phyloP scores from a whole-genome alignment of 2,113 vertebrate species.

The Mastomys natalensis region DNA sequence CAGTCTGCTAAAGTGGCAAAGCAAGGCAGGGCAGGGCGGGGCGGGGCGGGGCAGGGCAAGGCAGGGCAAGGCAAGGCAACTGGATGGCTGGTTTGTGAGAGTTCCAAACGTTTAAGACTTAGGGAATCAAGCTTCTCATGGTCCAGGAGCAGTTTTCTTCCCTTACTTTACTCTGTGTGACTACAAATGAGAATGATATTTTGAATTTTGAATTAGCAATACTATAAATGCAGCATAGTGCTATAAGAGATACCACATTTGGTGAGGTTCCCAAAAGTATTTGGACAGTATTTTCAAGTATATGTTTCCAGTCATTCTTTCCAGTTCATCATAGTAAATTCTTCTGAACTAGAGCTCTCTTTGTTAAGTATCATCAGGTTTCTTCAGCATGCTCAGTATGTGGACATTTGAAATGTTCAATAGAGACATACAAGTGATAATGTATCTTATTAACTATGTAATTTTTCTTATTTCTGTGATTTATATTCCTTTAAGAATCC shows the following conservation, averaged over 20 bases:
- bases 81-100: neutral
- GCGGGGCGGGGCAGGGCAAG: no score
- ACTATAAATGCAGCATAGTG: neutral
- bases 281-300: neutral
- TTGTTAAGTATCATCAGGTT: neutral
- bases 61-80: neutral
- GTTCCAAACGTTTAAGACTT: neutral
- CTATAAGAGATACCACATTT: neutral
- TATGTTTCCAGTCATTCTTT: neutral
- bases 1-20: neutral
- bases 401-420: neutral
- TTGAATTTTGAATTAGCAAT: neutral
- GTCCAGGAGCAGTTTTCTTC: neutral
- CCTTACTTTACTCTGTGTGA: neutral
- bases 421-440: neutral
- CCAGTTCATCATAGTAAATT: neutral
- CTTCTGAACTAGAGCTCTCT: neutral
- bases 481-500: constrained; percentile 21
- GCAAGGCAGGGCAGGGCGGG: no score
- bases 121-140: neutral
- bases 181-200: neutral
- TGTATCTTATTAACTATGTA: constrained; percentile 35
- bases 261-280: neutral
- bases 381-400: neutral
- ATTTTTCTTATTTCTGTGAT: constrained; percentile 42